Evolutionary conservation across 2,113 vertebrate species (phyloP), one percentile per base, ranked within the genome.

Genomic region (Marmota monax): DNA sequence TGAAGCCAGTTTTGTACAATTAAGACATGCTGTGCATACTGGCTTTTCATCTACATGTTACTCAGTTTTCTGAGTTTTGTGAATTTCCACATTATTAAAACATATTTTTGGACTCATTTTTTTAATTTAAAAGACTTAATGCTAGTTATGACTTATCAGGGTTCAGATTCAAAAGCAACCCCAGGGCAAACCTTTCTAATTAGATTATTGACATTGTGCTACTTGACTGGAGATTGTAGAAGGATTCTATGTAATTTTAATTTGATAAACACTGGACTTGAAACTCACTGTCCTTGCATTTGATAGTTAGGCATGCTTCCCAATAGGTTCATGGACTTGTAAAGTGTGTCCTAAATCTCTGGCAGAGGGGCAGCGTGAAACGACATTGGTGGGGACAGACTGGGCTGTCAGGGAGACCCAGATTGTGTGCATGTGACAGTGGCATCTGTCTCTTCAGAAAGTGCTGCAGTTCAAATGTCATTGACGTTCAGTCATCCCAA

Each of bases 1-100:
- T 76, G 27, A 95, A 78, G 32, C 39, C 29, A 70, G 1, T 27
- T 80, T 67, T 42, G 37, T 45, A 29, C 17, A 95, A 80, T 78
- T 32, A 84, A 63, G 9, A 65, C 58, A 56, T 56, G 4, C n/a
- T 89, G 11, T 3, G 4, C n/a, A 74, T 90, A 73, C n/a, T 69
- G 13, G 77, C 37, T 82, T 88, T 32, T 63, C 17, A 48, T 48
- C 32, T 74, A 63, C 84, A 29, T 3, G n/a, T 51, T 58, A 63
- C 5, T 32, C 61, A 69, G 11, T 1, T 4, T 78, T 58, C 67
- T 72, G 23, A 85, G 63, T 79, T 69, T 4, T 39, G 70, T 58
- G 79, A 53, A 69, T 88, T 65, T 90, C 48, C 17, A 70, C 45
- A 27, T 69, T 51, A 34, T 88, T 84, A 88, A 88, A 84, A 80